phyloP scores from a whole-genome alignment of 1,140 invertebrate genomes.

The Nephila pilipes region DNA sequence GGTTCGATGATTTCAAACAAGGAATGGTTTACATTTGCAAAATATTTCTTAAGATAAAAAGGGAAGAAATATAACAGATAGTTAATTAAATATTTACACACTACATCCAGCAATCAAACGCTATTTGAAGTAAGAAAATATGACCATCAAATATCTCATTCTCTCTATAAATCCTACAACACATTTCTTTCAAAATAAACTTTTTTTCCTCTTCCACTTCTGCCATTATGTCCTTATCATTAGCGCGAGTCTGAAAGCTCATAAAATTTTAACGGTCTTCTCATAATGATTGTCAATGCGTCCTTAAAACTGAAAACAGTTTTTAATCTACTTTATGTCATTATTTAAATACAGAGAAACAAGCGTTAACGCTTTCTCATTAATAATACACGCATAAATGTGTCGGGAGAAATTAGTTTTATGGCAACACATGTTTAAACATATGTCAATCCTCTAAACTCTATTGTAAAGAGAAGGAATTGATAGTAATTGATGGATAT shows the following conservation, averaged over 20 bases:
- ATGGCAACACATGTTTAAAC: neutral
- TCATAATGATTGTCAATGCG: neutral
- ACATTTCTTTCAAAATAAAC: neutral
- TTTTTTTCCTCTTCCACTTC: neutral
- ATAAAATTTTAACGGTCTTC: neutral
- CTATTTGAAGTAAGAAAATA: neutral
- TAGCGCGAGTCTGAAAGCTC: neutral
- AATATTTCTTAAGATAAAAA: too few species aligned
- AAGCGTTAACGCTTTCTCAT: neutral
- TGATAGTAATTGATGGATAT: neutral
- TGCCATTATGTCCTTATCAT: neutral
- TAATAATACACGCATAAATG: constrained; percentile 16
- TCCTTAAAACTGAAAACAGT: neutral
- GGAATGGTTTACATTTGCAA: too few species aligned
- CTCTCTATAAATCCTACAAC: neutral
- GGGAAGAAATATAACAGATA: neutral
- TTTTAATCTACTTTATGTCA: neutral
- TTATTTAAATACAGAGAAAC: neutral
- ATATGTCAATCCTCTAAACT: neutral
- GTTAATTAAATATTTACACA: neutral
- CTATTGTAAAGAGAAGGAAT: neutral
- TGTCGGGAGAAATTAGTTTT: neutral
- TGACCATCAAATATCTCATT: neutral
- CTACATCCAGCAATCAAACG: neutral
- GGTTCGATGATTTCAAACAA: too few species aligned